Conservation (phyloP, 2,113 vertebrate genomes). For the Accipiter cooperii region DNA sequence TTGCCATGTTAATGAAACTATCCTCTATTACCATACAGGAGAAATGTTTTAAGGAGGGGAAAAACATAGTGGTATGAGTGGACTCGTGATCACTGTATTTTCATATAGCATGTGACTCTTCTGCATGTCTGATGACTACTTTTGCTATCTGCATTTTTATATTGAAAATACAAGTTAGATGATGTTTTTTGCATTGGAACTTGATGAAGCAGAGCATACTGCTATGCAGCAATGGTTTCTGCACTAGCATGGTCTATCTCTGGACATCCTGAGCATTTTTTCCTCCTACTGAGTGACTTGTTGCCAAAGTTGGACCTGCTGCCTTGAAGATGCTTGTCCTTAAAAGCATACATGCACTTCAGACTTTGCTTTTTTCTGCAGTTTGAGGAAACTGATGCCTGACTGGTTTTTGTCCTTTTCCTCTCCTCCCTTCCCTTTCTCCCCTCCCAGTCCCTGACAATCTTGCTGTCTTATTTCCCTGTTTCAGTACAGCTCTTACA, state of each 20-base stretch:
- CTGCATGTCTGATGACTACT: neutral
- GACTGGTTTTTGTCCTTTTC: neutral
- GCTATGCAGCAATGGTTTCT: neutral
- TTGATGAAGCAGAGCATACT: neutral
- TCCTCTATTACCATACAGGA: accelerated
- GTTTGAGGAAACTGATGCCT: neutral
- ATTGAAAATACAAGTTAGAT: neutral
- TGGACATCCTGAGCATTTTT: neutral
- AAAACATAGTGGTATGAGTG: neutral
- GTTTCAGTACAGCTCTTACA: neutral
- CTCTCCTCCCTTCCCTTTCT: neutral
- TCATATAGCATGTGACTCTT: neutral
- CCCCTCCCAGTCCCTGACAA: neutral
- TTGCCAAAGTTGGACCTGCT: neutral
- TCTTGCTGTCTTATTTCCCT: neutral
- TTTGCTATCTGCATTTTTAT: neutral
- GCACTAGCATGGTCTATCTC: neutral
- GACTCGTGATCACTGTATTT: neutral
- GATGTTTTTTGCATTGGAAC: neutral
- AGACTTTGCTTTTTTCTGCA: neutral
- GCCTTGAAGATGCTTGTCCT: neutral
- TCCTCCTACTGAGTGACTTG: neutral
- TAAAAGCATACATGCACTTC: neutral
- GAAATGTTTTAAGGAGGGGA: neutral
- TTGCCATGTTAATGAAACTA: neutral